A percentile compares a stretch with the other conserved stretches of the same genome.
Conservation (phyloP, 2,113 vertebrate species). For the Spermophilus dauricus region DNA sequence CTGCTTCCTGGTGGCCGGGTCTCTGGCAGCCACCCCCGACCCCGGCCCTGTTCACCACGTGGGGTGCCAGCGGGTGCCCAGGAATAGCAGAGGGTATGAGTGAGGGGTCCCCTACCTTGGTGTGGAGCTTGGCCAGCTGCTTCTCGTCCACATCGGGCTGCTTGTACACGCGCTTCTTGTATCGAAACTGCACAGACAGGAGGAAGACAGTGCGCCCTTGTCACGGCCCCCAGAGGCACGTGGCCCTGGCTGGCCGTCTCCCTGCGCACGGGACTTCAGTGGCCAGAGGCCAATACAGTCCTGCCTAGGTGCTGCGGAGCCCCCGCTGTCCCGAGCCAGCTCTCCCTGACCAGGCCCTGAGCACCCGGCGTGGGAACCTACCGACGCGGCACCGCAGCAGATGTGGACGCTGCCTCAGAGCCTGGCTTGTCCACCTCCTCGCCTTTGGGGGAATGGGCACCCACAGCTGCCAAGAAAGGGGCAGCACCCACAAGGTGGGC, state of each 20-base stretch:
- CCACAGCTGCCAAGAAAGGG: no score
- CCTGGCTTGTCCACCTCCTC: fast-evolving
- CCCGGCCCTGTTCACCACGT: fast-evolving
- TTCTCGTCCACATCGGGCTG: slow-evolving; percentile 96
- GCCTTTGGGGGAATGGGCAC: no score
- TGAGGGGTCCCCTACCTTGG: slow-evolving; percentile 90
- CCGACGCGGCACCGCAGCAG: fast-evolving
- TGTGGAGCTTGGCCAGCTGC: slow-evolving; percentile 97
- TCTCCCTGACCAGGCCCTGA: fast-evolving
- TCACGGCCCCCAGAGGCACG: no score
- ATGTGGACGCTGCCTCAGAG: fast-evolving
- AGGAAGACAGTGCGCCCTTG: not conserved
- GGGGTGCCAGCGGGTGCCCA: fast-evolving
- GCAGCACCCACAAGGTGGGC: no score
- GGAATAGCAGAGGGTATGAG: not conserved
- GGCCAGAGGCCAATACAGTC: no score
- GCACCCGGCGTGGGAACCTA: no score
- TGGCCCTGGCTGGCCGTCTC: no score
- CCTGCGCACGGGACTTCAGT: no score
- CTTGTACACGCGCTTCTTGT: slow-evolving; percentile 98
- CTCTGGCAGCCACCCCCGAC: not conserved
- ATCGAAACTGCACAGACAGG: slow-evolving; percentile 93
- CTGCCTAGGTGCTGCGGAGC: fast-evolving
- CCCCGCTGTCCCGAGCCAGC: fast-evolving
- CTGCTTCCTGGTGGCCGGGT: not conserved